A percentile compares a stretch with the other conserved stretches of the same genome.
These are phyloP conservation scores for Oligia latruncula DNA, from an alignment of 2,888 invertebrate genomes.

Conservation along the genomic window DNA sequence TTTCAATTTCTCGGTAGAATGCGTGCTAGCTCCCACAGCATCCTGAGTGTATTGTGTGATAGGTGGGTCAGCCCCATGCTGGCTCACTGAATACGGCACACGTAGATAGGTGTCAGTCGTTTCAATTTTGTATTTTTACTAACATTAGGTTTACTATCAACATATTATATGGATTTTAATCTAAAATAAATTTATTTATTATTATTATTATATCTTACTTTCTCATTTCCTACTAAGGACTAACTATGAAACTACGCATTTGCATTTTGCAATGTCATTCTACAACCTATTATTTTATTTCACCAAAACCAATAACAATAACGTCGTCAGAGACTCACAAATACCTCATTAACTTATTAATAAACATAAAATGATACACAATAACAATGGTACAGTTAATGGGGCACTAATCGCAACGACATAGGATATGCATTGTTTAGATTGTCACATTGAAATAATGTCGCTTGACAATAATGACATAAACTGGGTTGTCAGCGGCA, in stretches of 20 bases:
- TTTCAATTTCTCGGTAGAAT: too few species aligned
- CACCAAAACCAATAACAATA: conserved; percentile 3
- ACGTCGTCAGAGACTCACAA: conserved; percentile 41
- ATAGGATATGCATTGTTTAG: conserved; percentile 71
- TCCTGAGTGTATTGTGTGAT: too few species aligned
- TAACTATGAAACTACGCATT: background rate
- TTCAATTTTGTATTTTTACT: too few species aligned
- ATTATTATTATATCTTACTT: background rate
- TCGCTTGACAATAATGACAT: conserved; percentile 64
- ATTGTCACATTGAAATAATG: conserved; percentile 72
- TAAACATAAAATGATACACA: conserved; percentile 60
- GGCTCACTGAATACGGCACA: too few species aligned
- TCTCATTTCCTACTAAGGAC: background rate
- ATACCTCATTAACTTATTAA: conserved; percentile 56
- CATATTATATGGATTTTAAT: too few species aligned
- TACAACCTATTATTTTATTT: background rate
- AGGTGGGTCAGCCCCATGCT: too few species aligned
- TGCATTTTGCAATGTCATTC: background rate
- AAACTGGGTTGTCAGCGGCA: conserved; percentile 69
- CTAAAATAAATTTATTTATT: too few species aligned
- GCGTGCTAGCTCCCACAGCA: too few species aligned
- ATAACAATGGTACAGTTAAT: conserved; percentile 56
- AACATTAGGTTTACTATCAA: too few species aligned
- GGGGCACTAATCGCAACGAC: conserved; percentile 63
- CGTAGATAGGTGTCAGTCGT: too few species aligned